phyloP scores from a whole-genome alignment of 2,888 invertebrate genomes.

The Trilocha varians region DNA sequence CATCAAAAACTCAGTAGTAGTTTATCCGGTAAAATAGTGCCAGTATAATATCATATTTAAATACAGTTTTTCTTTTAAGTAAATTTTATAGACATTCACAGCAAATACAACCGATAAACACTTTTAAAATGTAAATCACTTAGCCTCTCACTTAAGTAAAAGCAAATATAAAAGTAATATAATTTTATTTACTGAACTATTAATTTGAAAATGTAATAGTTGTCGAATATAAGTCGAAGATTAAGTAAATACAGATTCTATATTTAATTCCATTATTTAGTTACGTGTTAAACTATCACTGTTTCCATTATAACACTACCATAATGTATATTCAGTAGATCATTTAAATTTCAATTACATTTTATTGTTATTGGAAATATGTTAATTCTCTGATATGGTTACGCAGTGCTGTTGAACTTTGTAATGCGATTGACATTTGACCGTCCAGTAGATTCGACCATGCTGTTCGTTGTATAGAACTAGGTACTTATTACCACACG shows the following conservation, averaged over 20 bases:
- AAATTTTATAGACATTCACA: too few species aligned
- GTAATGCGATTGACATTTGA: neutral
- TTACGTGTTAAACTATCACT: neutral
- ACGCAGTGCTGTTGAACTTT: neutral
- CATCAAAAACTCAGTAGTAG: too few species aligned
- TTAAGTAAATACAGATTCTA: neutral
- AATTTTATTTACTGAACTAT: neutral
- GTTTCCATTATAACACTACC: neutral
- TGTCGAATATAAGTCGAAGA: conserved; percentile 4
- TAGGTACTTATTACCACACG: too few species aligned
- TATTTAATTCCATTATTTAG: neutral
- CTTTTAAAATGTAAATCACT: too few species aligned
- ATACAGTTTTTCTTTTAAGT: too few species aligned
- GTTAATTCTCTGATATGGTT: neutral
- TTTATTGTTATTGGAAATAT: neutral
- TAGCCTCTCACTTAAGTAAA: too few species aligned
- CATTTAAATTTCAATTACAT: neutral
- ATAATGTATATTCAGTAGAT: neutral
- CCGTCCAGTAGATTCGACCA: neutral
- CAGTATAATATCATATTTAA: too few species aligned
- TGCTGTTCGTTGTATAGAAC: too few species aligned
- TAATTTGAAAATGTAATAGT: neutral
- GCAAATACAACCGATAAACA: too few species aligned
- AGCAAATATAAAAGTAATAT: too few species aligned
- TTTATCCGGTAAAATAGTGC: too few species aligned